phyloP scores from a whole-genome alignment of 2,888 invertebrate species.

The Cartodere bifasciata region DNA sequence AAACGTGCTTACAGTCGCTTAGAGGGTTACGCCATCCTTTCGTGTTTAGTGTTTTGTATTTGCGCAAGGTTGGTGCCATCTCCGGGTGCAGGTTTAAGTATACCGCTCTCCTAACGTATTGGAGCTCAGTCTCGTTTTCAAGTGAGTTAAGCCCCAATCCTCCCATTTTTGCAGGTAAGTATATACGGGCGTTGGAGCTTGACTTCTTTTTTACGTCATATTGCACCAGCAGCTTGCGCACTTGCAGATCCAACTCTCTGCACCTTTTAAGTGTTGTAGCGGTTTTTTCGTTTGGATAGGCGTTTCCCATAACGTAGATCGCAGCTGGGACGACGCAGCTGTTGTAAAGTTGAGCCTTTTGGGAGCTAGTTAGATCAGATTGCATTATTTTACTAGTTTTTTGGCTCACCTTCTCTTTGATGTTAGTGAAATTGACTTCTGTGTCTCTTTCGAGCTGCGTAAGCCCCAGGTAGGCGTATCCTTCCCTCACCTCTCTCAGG shows the following conservation, averaged over 20 bases:
- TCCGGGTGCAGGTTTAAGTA: slow-evolving; percentile 3
- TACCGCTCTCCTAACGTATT: neutral
- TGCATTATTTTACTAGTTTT: neutral
- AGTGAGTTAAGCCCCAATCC: slow-evolving; percentile 3
- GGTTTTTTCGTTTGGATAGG: slow-evolving; percentile 7
- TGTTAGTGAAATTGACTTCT: neutral
- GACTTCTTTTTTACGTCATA: neutral
- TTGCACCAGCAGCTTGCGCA: slow-evolving; percentile 7
- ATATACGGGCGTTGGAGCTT: slow-evolving; percentile 7
- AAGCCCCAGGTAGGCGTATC: neutral
- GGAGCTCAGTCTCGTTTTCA: neutral
- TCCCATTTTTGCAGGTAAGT: slow-evolving; percentile 5
- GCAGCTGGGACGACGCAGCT: slow-evolving; percentile 10
- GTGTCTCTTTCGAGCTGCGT: slow-evolving; percentile 1
- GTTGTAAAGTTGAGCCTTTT: slow-evolving; percentile 9
- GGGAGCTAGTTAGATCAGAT: slow-evolving; percentile 3
- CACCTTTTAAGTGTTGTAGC: slow-evolving; percentile 8
- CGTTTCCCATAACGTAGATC: slow-evolving; percentile 12
- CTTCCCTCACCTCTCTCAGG: neutral
- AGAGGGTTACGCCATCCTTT: too few species aligned
- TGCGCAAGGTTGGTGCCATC: too few species aligned
- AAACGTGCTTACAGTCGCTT: too few species aligned
- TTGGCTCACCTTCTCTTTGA: neutral
- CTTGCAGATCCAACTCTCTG: slow-evolving; percentile 5
- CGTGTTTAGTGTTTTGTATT: too few species aligned